A percentile compares a stretch with the other conserved stretches of the same genome.
Conservation (phyloP, 2,888 invertebrate species). For the Lucinisca nassula region DNA sequence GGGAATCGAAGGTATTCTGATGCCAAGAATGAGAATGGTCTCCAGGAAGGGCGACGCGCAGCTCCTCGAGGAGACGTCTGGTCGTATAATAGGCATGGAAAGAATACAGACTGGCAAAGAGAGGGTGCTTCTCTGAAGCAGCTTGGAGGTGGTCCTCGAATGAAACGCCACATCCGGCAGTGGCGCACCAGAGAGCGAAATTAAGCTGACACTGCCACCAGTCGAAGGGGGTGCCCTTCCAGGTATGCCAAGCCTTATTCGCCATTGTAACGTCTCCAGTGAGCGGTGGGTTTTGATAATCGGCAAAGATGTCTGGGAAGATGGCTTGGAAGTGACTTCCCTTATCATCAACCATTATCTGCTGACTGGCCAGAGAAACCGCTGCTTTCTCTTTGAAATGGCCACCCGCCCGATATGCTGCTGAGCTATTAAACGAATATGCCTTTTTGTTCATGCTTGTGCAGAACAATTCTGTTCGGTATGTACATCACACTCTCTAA, state of each 20-base stretch:
- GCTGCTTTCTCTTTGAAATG: neutral
- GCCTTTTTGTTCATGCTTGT: neutral
- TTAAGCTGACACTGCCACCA: conserved; percentile 7
- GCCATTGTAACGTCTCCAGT: neutral
- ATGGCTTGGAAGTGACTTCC: neutral
- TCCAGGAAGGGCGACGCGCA: neutral
- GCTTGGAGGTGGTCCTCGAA: neutral
- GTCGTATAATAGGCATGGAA: neutral
- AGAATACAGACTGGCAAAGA: neutral
- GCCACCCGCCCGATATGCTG: neutral
- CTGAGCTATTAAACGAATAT: neutral
- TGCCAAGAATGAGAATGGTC: neutral
- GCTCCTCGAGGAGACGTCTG: neutral
- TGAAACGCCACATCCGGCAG: neutral
- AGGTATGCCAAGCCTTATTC: neutral
- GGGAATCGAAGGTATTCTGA: neutral
- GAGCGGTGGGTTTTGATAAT: neutral
- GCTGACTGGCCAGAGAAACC: neutral
- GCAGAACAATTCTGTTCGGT: too few relatives aligned
- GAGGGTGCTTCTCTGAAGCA: neutral
- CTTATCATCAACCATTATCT: neutral
- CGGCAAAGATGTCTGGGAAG: neutral
- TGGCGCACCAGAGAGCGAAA: neutral
- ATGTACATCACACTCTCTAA: too few relatives aligned
- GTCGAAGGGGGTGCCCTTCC: neutral